A percentile compares a stretch with the other conserved stretches of the same genome.
These are phyloP conservation scores for Alloscopus bannaensis DNA, from an alignment of 2,888 invertebrate species.

Conservation along the genomic window DNA sequence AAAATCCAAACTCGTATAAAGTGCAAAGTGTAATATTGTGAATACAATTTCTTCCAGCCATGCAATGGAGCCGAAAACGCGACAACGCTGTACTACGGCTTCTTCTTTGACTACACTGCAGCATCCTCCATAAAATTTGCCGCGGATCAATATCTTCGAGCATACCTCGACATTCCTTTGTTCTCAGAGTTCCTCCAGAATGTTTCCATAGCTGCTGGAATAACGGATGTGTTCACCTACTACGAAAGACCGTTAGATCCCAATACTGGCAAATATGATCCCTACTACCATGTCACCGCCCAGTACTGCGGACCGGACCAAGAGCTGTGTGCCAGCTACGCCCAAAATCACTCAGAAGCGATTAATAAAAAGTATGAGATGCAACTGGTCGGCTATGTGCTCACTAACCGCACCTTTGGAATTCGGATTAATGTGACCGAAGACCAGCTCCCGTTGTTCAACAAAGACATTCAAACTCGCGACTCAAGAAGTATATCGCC, in stretches of 20 bases:
- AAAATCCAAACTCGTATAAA: no score
- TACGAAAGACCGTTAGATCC: conserved; percentile 61
- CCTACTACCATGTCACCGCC: conserved; percentile 58
- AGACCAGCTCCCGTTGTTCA: conserved; percentile 37
- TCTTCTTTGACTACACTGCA: conserved; percentile 47
- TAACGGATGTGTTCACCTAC: conserved; percentile 17
- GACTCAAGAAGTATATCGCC: background rate
- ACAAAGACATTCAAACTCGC: background rate
- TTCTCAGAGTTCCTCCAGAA: conserved; percentile 28
- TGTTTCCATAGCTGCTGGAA: background rate
- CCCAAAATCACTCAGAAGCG: background rate
- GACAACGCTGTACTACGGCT: conserved; percentile 41
- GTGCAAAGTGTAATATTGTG: no score
- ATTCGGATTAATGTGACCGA: conserved; percentile 53
- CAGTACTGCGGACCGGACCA: conserved; percentile 54
- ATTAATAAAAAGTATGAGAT: conserved; percentile 43
- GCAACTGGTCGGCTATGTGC: conserved; percentile 51
- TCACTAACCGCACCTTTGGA: conserved; percentile 59
- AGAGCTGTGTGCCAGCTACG: conserved; percentile 36
- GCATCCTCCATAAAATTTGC: conserved; percentile 36
- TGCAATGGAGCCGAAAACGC: conserved; percentile 1
- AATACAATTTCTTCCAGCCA: no score
- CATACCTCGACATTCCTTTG: background rate
- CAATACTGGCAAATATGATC: conserved; percentile 51
- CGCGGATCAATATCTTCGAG: conserved; percentile 22